Evolutionary conservation across 2,113 vertebrate species (phyloP).

Genomic region (Thomomys bottae): DNA sequence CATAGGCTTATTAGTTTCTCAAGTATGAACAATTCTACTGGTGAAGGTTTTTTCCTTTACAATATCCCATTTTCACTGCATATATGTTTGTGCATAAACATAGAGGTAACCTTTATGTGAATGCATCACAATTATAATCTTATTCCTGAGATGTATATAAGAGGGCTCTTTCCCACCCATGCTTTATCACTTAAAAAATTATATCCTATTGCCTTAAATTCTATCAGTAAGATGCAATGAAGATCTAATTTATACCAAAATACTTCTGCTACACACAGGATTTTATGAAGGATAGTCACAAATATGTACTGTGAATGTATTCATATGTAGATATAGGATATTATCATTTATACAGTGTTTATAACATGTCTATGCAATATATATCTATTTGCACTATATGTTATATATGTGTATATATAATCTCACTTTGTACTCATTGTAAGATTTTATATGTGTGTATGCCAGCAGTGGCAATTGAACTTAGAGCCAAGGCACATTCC

Average conservation of each 20-base stretch:
- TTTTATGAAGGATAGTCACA: too few relatives aligned
- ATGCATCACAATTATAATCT: neutral
- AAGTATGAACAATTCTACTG: slow-evolving; percentile 72
- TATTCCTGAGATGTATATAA: slow-evolving; percentile 38
- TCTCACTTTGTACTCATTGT: neutral
- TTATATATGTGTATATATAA: neutral
- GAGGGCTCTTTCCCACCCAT: neutral
- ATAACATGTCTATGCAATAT: neutral
- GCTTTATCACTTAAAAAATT: neutral
- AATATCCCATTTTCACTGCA: slow-evolving; percentile 56
- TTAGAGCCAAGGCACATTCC: too few relatives aligned
- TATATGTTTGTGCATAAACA: neutral
- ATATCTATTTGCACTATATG: too few relatives aligned
- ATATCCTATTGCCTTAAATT: neutral
- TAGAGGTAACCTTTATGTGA: neutral
- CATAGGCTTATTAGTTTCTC: slow-evolving; percentile 77
- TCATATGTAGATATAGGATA: neutral
- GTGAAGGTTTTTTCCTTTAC: slow-evolving; percentile 60
- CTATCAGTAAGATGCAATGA: neutral
- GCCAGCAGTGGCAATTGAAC: too few relatives aligned
- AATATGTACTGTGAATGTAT: too few relatives aligned
- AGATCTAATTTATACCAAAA: neutral
- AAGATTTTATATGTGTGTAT: neutral
- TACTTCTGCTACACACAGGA: neutral
- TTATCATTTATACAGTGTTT: neutral